A percentile compares a stretch with the other conserved stretches of the same genome.
These are phyloP conservation scores for Pithys albifrons DNA, from an alignment of 2,113 vertebrate species.

Conservation along the genomic window DNA sequence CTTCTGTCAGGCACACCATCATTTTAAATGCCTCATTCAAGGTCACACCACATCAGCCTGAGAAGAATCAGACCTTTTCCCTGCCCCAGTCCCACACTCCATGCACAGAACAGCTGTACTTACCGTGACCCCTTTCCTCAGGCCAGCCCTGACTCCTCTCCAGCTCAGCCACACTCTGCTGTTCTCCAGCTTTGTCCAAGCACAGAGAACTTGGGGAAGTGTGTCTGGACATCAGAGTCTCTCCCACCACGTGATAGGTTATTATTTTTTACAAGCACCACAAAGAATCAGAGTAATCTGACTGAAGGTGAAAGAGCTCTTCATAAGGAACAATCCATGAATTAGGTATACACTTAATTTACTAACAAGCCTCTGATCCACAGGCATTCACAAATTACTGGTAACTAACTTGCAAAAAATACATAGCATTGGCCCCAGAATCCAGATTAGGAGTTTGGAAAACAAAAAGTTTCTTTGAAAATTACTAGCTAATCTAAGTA, in stretches of 20 bases:
- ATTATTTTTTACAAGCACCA: constrained; percentile 31
- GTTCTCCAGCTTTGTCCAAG: neutral
- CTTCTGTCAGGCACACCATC: neutral
- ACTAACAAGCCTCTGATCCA: constrained; percentile 57
- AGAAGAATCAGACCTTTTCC: neutral
- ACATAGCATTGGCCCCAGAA: constrained; percentile 43
- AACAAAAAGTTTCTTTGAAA: constrained; percentile 47
- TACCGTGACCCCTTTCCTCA: neutral
- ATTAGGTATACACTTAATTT: constrained; percentile 44
- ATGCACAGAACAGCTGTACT: neutral
- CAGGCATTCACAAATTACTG: constrained; percentile 64
- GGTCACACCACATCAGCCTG: neutral
- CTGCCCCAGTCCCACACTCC: fast-evolving
- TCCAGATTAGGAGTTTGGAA: constrained; percentile 25
- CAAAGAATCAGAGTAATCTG: constrained; percentile 28
- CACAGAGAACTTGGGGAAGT: neutral
- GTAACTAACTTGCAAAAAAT: constrained; percentile 47
- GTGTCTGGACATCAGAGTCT: neutral
- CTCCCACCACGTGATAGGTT: neutral
- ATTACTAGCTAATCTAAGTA: constrained; percentile 14
- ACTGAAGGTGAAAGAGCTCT: constrained; percentile 43
- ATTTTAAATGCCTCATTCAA: neutral
- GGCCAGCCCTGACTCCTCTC: neutral
- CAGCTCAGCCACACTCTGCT: neutral
- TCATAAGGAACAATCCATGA: constrained; percentile 6